phyloP scores from a whole-genome alignment of 2,888 invertebrate genomes.

The Abscondita cerata region DNA sequence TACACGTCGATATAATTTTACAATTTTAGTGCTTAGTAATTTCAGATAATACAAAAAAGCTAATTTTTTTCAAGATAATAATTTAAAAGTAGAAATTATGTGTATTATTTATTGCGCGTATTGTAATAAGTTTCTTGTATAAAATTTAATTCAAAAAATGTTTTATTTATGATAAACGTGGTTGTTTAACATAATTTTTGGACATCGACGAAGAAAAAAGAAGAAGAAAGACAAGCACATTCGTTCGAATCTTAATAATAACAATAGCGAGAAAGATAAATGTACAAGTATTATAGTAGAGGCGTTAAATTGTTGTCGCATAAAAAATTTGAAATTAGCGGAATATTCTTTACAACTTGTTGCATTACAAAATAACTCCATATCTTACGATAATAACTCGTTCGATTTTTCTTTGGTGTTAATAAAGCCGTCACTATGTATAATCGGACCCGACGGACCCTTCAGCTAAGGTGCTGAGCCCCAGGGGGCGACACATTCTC shows the following conservation, averaged over 20 bases:
- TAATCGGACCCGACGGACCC: constrained; percentile 50
- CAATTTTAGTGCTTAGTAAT: too few relatives aligned
- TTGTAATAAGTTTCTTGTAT: too few relatives aligned
- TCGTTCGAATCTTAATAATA: background rate
- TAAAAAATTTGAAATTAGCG: constrained; percentile 14
- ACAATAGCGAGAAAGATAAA: background rate
- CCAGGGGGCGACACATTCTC: constrained; percentile 54
- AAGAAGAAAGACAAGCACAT: too few relatives aligned
- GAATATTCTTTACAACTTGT: constrained; percentile 8
- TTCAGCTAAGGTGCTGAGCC: constrained; percentile 46
- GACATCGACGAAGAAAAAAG: too few relatives aligned
- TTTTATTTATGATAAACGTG: too few relatives aligned
- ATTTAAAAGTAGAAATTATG: too few relatives aligned
- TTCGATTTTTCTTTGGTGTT: constrained; percentile 42
- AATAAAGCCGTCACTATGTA: constrained; percentile 50
- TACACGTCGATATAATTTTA: too few relatives aligned
- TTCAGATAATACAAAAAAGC: too few relatives aligned
- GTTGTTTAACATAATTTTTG: too few relatives aligned
- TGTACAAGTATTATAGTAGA: background rate
- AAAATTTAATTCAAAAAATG: too few relatives aligned
- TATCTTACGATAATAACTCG: constrained; percentile 45
- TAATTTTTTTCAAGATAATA: too few relatives aligned
- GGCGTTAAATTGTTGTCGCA: constrained; percentile 4
- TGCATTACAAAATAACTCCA: constrained; percentile 32
- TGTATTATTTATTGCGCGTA: too few relatives aligned